Conservation (phyloP, 1,140 invertebrate species). For the Danaus plexippus region DNA sequence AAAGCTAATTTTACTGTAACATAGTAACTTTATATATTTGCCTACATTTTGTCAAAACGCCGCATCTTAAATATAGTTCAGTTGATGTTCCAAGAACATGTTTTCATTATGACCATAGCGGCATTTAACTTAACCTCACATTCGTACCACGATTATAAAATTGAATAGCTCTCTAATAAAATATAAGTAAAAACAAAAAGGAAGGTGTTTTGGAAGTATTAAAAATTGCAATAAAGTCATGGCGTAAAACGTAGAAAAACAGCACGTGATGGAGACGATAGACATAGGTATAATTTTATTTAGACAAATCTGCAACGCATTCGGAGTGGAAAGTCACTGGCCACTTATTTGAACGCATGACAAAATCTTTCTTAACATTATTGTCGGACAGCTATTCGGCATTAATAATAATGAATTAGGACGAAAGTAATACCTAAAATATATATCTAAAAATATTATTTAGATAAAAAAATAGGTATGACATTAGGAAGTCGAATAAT, state of each 20-base stretch:
- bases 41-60: conserved; percentile 7
- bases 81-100: conserved; percentile 7
- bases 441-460: conserved; percentile 19
- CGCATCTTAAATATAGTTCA: conserved; percentile 2
- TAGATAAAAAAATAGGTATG: conserved; percentile 22
- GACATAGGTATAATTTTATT: too few relatives aligned
- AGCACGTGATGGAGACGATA: too few relatives aligned
- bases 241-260: conserved; percentile 1
- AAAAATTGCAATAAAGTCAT: conserved; percentile 1
- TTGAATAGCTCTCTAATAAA: conserved; percentile 3
- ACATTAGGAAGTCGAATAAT: conserved; percentile 38
- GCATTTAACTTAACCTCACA: conserved; percentile 1
- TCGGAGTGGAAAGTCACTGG: too few relatives aligned
- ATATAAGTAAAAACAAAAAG: conserved; percentile 9
- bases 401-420: conserved; percentile 15
- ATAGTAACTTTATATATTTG: conserved; percentile 21
- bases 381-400: conserved; percentile 51
- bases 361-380: conserved; percentile 30
- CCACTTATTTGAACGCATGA: conserved; percentile 2
- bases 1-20: conserved; percentile 37
- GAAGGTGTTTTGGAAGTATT: conserved; percentile 14
- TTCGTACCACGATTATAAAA: conserved; percentile 2
- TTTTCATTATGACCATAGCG: too few relatives aligned
- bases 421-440: conserved; percentile 18
- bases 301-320: too few relatives aligned